A percentile compares a stretch with the other conserved stretches of the same genome.
These are phyloP conservation scores for Saccostrea echinata DNA, from an alignment of 1,140 invertebrate species.

Conservation along the genomic window DNA sequence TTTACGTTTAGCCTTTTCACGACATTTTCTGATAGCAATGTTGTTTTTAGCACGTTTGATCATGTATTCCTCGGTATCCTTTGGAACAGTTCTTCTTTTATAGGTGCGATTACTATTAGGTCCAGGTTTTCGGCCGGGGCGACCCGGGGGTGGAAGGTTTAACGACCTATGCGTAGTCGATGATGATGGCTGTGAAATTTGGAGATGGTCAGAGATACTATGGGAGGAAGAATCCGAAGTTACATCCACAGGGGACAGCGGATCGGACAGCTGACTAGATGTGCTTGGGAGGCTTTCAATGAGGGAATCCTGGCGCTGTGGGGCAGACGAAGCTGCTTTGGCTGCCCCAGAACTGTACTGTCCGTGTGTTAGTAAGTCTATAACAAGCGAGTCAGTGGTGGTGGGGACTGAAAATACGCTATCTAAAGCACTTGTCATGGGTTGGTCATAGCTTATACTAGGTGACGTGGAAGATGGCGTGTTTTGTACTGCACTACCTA, in stretches of 20 bases:
- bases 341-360: not conserved
- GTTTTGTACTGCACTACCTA: not conserved
- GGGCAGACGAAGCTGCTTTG: not conserved
- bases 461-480: not conserved
- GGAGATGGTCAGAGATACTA: not conserved
- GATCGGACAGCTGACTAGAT: not conserved
- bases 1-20: slow-evolving; percentile 28
- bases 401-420: slow-evolving; percentile 7
- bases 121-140: slow-evolving; percentile 21
- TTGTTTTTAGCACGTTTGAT: slow-evolving; percentile 39
- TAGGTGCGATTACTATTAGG: not conserved
- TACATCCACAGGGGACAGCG: not conserved
- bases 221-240: slow-evolving; percentile 2
- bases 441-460: not conserved
- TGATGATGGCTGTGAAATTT: not conserved
- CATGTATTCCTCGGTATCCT: slow-evolving; percentile 25
- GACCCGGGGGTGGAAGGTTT: slow-evolving; percentile 13
- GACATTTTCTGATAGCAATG: slow-evolving; percentile 35
- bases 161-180: not conserved
- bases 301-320: not conserved
- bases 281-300: not conserved
- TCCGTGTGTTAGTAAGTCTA: slow-evolving; percentile 11
- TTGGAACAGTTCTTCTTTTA: not conserved
- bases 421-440: not conserved
- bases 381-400: not conserved